Conservation (phyloP, 1,140 invertebrate species). For the Drosophila micromelanica region DNA sequence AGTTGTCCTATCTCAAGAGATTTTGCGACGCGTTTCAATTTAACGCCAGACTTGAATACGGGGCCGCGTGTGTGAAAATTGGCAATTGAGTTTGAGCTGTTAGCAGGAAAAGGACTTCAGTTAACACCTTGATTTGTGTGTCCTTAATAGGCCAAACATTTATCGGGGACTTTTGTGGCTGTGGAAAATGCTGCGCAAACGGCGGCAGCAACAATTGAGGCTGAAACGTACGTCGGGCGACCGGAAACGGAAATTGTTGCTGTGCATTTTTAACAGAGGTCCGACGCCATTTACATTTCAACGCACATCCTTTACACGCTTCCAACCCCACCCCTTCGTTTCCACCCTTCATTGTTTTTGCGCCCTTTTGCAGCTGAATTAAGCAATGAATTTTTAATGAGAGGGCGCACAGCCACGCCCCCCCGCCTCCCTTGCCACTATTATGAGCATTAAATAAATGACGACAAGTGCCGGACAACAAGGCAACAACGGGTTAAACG, state of each 20-base stretch:
- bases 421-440: not conserved
- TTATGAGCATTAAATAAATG: constrained; percentile 30
- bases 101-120: not conserved
- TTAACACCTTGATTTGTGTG: constrained; percentile 51
- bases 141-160: constrained; percentile 61
- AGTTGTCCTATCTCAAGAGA: constrained; percentile 40
- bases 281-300: constrained; percentile 45
- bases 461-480: not conserved
- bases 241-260: constrained; percentile 80
- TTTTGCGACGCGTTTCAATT: constrained; percentile 57
- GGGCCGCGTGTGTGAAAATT: constrained; percentile 24
- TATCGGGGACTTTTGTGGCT: constrained; percentile 42
- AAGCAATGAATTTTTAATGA: constrained; percentile 73
- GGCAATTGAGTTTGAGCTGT: constrained; percentile 37
- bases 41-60: constrained; percentile 63
- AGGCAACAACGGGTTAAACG: constrained; percentile 31
- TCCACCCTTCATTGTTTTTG: constrained; percentile 2
- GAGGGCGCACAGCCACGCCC: not conserved
- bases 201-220: constrained; percentile 57
- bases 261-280: constrained; percentile 79
- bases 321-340: not conserved
- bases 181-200: constrained; percentile 21
- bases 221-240: constrained; percentile 51
- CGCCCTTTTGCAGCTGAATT: constrained; percentile 28
- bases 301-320: not conserved